Evolutionary conservation across 2,888 invertebrate species (phyloP), one percentile per base, ranked within the genome.

Genomic region (Dioctria linearis): DNA sequence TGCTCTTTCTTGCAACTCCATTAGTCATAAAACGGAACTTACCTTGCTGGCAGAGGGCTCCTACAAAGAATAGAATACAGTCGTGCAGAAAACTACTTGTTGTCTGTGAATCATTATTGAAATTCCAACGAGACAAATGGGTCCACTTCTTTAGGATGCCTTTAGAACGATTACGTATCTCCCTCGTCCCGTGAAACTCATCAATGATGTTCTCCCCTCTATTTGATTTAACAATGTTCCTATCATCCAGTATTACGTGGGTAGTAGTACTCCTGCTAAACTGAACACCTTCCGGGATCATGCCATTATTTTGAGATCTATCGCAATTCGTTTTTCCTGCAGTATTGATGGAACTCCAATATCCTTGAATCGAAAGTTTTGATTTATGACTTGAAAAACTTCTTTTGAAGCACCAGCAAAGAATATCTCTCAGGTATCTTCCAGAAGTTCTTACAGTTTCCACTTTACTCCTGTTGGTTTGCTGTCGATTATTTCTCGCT

Each of bases 31-130:
- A 78, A 43, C 25, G 40, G 25, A 63, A 79, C 79, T 81, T 83
- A 86, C 90, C 90, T 87, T 90, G 90, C 82, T 90, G 90, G 80
- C 89, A 89, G 82, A 90, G 86, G 6, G 90, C 88, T 40, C 90
- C 89, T 46, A 88, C 86, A 69, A 89, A 88, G 80, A 90, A 89
- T 3, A 90, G 86, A 79, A 87, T 85, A 25, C 88, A 87, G 67
- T 88, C 87, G 69, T 86, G 79, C 51, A 88, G 85, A 11, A 87
- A 85, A 25, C 86, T 86, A 37, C 84, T 83, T 2, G 85, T 85
- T 13, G 40, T 80, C 42, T 40, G 40, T 40, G 66, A 61, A 81
- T 65, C 76, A 76, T 76, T 65, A 79, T 79, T 79, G 69, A 79
- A 67, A 67, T 59, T 79, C 67, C 67, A 40, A n/a, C 40, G 63